Evolutionary conservation across 2,797 vertebrate genomes (phyloP), one percentile per base, ranked within the genome.

Genomic region (Echiichthys vipera): DNA sequence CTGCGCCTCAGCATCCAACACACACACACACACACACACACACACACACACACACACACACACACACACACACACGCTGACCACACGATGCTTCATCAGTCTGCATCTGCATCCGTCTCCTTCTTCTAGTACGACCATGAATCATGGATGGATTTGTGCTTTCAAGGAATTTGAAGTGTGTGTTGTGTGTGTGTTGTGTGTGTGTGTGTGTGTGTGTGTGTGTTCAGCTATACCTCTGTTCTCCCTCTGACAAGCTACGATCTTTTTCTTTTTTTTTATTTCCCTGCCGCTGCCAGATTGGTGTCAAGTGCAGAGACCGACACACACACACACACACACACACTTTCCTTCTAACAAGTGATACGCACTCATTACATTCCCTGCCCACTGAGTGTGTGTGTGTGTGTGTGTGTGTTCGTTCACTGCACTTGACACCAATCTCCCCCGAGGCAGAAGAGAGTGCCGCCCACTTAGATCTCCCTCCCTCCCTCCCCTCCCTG

Each of bases 281-380:
- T 27, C 29, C 71, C 20, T 25, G 36, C 25, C 62, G 11, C 64
- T 29, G 2, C 53, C 55, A 14, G 78, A 88, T 84, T 75, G 84
- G 81, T 88, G 88, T 90, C 88, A 88, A 88, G 82, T 74, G 75
- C 75, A 74, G 51, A 68, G 69, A 74, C 42, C 67, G 40, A 43
- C 39, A 47, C 65, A 56, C 70, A 73, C 68, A 39, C 63, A 34
- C 39, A 9, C 32, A 18, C 42, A 10, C 74, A 32, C 53, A 50
- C 63, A 43, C 71, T 55, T 22, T 55, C 55, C 71, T 64, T 72
- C 77, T 83, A 88, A 77, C 82, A 65, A 89, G 65, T 84, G 78
- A 84, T 76, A 80, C 88, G 87, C 83, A 78, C 79, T 91, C 85
- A 89, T 90, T 88, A 81, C 83, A 88, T 89, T 88, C 81, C 83